Conservation (phyloP, 2,888 invertebrate genomes). For the Trilocha varians region DNA sequence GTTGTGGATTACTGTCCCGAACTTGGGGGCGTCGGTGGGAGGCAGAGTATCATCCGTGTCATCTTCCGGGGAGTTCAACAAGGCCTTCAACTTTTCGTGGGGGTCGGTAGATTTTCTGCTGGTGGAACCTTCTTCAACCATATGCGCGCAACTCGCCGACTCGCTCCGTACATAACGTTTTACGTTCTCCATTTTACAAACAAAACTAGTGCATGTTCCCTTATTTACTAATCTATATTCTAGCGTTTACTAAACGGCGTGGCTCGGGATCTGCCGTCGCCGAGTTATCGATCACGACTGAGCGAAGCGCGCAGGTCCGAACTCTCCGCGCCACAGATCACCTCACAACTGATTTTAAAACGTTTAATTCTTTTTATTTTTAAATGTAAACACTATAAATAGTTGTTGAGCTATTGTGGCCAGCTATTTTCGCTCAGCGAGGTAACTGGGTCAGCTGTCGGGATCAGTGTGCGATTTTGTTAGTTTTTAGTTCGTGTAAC, state of each 20-base stretch:
- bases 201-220: conserved; percentile 54
- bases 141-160: conserved; percentile 64
- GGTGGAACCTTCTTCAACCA: conserved; percentile 57
- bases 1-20: conserved; percentile 92
- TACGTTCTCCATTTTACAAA: conserved; percentile 49
- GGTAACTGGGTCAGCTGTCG: conserved; percentile 60
- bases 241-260: conserved; percentile 52
- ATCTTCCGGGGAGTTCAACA: conserved; percentile 59
- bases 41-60: conserved; percentile 60
- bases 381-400: conserved; percentile 65
- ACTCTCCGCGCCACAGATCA: not conserved
- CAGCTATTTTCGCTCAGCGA: conserved; percentile 65
- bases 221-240: conserved; percentile 66
- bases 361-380: conserved; percentile 44
- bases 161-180: conserved; percentile 66
- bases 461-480: conserved; percentile 33
- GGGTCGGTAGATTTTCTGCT: conserved; percentile 56
- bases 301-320: conserved; percentile 4
- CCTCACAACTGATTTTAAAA: not conserved
- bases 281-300: conserved; percentile 32
- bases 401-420: conserved; percentile 68
- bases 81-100: conserved; percentile 62
- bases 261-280: conserved; percentile 20
- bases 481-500: conserved; percentile 17
- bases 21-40: conserved; percentile 70